Percentiles rank a stretch among this genome's conserved stretches.
Conservation (phyloP, 2,888 invertebrate genomes). For the Cheilosia grossa region DNA sequence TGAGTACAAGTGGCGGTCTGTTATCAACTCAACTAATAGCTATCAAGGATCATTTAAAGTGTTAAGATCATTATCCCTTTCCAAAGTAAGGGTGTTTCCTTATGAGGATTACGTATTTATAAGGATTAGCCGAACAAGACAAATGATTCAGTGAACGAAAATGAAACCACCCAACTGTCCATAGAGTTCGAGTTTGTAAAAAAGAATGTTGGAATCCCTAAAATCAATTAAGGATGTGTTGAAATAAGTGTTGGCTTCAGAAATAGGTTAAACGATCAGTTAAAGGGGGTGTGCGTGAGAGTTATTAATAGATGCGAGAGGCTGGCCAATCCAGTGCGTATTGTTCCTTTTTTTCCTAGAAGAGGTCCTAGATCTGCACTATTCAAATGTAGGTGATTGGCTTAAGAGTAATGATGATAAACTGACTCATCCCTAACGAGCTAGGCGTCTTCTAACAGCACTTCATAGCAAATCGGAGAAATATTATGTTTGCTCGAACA, state of each 20-base stretch:
- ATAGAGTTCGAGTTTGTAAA: not conserved
- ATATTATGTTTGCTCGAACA: no score
- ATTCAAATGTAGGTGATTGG: not conserved
- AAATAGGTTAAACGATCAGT: slow-evolving; percentile 31
- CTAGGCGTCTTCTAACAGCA: no score
- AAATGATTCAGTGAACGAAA: not conserved
- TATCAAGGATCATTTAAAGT: not conserved
- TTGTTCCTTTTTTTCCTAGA: not conserved
- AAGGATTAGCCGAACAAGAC: not conserved
- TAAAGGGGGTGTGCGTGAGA: slow-evolving; percentile 10
- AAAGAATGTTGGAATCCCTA: not conserved
- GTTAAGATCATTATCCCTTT: slow-evolving; percentile 12
- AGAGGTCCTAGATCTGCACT: not conserved
- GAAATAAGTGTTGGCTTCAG: slow-evolving; percentile 17
- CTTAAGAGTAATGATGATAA: not conserved
- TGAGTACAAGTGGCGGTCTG: not conserved
- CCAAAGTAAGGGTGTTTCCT: not conserved
- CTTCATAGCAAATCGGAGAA: no score
- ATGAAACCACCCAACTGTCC: not conserved
- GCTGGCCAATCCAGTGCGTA: no score
- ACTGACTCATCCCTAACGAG: not conserved
- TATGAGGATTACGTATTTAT: not conserved
- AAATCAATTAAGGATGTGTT: slow-evolving; percentile 23
- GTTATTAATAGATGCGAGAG: slow-evolving; percentile 11
- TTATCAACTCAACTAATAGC: not conserved